Conservation (phyloP, 2,888 invertebrate genomes). For the Perdita meconis region DNA sequence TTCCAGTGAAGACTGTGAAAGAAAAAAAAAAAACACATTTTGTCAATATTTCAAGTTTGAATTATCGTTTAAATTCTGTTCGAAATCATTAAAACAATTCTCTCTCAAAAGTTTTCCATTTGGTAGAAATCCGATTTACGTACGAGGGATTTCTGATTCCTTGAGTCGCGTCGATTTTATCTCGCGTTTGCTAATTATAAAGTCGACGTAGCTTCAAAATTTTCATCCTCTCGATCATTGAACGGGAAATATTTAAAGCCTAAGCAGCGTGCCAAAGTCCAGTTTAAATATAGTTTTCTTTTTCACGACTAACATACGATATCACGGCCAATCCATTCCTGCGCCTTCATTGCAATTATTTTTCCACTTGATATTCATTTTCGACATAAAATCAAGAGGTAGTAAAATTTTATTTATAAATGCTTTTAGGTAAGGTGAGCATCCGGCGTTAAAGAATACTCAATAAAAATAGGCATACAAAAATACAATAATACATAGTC, state of each 20-base stretch:
- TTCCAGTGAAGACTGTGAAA: slow-evolving; percentile 90
- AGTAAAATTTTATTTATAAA: too few relatives aligned
- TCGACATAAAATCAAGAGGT: not conserved
- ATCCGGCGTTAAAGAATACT: too few relatives aligned
- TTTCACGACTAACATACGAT: slow-evolving; percentile 48
- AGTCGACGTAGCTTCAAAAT: slow-evolving; percentile 40
- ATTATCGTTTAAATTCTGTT: too few relatives aligned
- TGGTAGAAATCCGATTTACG: too few relatives aligned
- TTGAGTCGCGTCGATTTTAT: not conserved
- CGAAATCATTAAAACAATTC: too few relatives aligned
- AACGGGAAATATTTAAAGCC: slow-evolving; percentile 74
- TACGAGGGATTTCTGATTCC: not conserved
- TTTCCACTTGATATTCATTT: slow-evolving; percentile 13
- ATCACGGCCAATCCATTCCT: slow-evolving; percentile 40
- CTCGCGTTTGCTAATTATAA: slow-evolving; percentile 12
- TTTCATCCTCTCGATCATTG: slow-evolving; percentile 64
- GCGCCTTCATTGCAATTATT: slow-evolving; percentile 28
- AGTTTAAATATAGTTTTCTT: slow-evolving; percentile 75
- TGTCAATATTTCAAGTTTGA: too few relatives aligned
- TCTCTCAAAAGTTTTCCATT: too few relatives aligned
- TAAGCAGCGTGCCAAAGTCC: slow-evolving; percentile 71
- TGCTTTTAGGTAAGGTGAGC: too few relatives aligned
- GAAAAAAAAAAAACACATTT: too few relatives aligned
- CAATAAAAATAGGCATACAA: too few relatives aligned
- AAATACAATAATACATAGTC: too few relatives aligned